phyloP scores from a whole-genome alignment of 2,113 vertebrate genomes.

The Scytalopus superciliaris region DNA sequence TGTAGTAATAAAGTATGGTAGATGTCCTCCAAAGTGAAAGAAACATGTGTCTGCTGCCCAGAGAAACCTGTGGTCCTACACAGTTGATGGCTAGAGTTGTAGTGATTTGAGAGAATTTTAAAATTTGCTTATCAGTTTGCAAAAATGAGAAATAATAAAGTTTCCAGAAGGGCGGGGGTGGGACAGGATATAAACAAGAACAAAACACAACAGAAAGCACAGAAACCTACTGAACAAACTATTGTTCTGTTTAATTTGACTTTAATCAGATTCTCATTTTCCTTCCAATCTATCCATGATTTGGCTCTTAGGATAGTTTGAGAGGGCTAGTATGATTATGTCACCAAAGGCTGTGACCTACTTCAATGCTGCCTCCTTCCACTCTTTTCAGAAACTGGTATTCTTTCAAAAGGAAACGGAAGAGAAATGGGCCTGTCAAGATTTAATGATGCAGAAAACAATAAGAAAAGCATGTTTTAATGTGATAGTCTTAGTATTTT shows the following conservation, averaged over 20 bases:
- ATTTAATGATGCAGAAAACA: constrained; percentile 28
- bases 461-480: constrained; percentile 2
- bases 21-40: background rate
- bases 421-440: background rate
- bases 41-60: background rate
- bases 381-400: background rate
- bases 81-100: rapidly evolving
- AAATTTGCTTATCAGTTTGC: background rate
- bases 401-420: background rate
- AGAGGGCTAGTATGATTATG: background rate
- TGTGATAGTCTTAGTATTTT: background rate
- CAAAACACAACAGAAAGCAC: background rate
- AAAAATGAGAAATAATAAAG: background rate
- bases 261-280: background rate
- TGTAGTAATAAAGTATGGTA: background rate
- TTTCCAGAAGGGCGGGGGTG: background rate
- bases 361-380: background rate
- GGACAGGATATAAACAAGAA: background rate
- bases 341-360: background rate
- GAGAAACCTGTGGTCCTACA: background rate
- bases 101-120: background rate
- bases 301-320: background rate
- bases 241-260: background rate
- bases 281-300: background rate
- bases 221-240: background rate